These are phyloP conservation scores for Acleris emargana DNA, from an alignment of 2,888 invertebrate genomes.

Conservation along the genomic window DNA sequence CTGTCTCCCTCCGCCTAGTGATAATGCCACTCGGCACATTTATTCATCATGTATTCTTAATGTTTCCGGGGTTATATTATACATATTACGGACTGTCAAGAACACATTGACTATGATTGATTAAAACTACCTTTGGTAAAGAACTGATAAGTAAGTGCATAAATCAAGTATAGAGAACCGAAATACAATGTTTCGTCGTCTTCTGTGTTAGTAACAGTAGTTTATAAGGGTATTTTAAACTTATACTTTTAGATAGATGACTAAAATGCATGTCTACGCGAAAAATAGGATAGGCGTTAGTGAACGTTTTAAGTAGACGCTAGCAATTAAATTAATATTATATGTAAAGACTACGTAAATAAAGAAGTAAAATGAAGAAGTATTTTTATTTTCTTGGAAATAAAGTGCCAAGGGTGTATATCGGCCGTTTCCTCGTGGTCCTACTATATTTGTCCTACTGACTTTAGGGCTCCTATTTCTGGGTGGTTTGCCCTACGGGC, in stretches of 20 bases:
- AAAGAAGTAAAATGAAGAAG: constrained; percentile 4
- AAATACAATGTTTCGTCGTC: not conserved
- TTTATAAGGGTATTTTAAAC: constrained; percentile 10
- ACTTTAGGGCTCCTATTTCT: too few relatives aligned
- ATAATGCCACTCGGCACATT: not conserved
- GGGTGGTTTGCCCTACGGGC: too few relatives aligned
- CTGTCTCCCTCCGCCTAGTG: too few relatives aligned
- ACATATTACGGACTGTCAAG: too few relatives aligned
- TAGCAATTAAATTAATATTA: not conserved
- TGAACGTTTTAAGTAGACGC: not conserved
- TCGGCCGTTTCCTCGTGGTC: too few relatives aligned
- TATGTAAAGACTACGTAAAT: not conserved
- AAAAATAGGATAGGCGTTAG: not conserved
- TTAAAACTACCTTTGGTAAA: too few relatives aligned
- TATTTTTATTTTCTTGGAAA: not conserved
- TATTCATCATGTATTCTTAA: constrained; percentile 2
- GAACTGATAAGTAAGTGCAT: too few relatives aligned
- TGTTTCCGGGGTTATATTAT: too few relatives aligned
- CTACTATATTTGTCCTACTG: too few relatives aligned
- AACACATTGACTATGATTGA: too few relatives aligned
- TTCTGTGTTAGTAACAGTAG: not conserved
- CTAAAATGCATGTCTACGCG: not conserved
- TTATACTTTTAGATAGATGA: not conserved
- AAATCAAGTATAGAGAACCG: not conserved
- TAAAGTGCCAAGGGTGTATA: too few relatives aligned